Evolutionary conservation across 1,140 invertebrate species (phyloP).

Genomic region (Gonioctena quinquepunctata): DNA sequence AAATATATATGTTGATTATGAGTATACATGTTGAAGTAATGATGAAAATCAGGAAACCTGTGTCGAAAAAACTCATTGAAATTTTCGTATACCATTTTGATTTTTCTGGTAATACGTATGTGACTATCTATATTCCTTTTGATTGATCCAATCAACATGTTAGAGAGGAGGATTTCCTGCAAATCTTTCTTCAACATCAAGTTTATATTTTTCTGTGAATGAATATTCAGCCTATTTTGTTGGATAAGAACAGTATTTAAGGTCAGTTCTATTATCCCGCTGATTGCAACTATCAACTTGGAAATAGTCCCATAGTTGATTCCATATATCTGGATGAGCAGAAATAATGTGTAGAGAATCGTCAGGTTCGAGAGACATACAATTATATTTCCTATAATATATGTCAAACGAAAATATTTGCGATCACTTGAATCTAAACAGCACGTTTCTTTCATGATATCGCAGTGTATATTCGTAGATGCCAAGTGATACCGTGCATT

Average conservation of each 20-base stretch:
- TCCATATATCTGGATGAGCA: not conserved
- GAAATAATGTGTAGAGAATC: not conserved
- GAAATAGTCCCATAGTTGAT: not conserved
- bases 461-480: not conserved
- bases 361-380: not conserved
- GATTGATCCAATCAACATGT: not conserved
- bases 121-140: not conserved
- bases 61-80: not conserved
- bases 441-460: not conserved
- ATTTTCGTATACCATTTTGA: not conserved
- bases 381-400: not conserved
- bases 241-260: not conserved
- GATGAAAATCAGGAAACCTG: not conserved
- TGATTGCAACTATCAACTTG: not conserved
- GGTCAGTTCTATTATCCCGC: not conserved
- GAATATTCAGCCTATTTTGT: not conserved
- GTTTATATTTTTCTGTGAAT: not conserved
- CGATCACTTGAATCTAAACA: not conserved
- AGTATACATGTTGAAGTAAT: not conserved
- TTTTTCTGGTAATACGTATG: not conserved
- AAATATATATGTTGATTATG: not conserved
- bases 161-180: not conserved
- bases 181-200: not conserved
- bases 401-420: not conserved
- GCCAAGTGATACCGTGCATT: not conserved